These are phyloP conservation scores for Battus philenor DNA, from an alignment of 1,140 invertebrate species.

Conservation along the genomic window DNA sequence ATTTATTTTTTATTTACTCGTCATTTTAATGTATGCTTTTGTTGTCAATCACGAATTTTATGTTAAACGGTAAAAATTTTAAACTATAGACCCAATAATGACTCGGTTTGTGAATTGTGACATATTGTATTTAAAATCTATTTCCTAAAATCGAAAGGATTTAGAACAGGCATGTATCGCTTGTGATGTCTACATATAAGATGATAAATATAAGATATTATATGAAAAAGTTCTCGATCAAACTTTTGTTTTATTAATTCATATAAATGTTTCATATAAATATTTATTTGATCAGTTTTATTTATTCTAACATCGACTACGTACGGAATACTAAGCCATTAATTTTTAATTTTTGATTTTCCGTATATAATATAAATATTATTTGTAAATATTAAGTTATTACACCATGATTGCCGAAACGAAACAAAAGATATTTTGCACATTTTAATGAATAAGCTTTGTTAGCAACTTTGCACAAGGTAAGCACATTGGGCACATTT, in stretches of 20 bases:
- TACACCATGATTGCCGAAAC: neutral
- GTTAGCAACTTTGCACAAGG: neutral
- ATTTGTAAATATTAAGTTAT: neutral
- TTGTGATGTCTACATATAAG: constrained; percentile 54
- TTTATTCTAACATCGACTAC: no score
- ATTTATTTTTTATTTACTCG: constrained; percentile 35
- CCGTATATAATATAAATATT: neutral
- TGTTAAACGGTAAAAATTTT: no score
- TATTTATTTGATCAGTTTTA: no score
- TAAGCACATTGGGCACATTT: constrained; percentile 22
- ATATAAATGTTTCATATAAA: no score
- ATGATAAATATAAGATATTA: constrained; percentile 60
- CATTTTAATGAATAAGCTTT: neutral
- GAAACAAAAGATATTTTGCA: neutral
- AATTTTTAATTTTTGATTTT: no score
- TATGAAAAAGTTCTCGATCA: constrained; percentile 59
- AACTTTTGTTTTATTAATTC: constrained; percentile 39
- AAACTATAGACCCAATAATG: no score
- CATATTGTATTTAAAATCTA: constrained; percentile 5
- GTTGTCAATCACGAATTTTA: no score
- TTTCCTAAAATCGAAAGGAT: neutral
- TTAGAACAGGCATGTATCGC: constrained; percentile 22
- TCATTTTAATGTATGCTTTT: constrained; percentile 7
- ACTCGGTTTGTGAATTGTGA: no score
- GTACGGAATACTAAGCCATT: no score